Conservation (phyloP, 2,888 invertebrate species). For the Drosophila niveifrons region DNA sequence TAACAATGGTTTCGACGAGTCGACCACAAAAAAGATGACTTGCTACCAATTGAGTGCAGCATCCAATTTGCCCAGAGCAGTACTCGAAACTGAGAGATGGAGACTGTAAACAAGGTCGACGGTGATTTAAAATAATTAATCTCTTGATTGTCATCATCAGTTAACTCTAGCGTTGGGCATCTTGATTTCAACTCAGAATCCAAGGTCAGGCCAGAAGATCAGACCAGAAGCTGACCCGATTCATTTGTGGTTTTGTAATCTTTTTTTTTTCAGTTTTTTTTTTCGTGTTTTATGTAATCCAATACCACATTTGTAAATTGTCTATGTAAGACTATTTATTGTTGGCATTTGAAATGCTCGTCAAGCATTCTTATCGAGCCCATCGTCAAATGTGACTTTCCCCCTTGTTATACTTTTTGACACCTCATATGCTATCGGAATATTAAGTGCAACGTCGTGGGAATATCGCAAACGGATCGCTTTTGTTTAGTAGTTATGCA, state of each 20-base stretch:
- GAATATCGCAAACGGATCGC: conserved; percentile 27
- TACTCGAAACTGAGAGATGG: conserved; percentile 19
- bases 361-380: conserved; percentile 26
- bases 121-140: conserved; percentile 72
- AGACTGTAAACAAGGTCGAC: conserved; percentile 56
- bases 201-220: conserved; percentile 54
- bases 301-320: conserved; percentile 47
- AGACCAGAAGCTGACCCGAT: conserved; percentile 55
- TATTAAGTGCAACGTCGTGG: conserved; percentile 49
- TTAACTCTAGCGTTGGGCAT: conserved; percentile 45
- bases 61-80: conserved; percentile 33
- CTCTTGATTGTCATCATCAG: conserved; percentile 52
- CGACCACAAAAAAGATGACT: conserved; percentile 40
- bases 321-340: conserved; percentile 53
- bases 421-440: conserved; percentile 60
- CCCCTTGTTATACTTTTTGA: conserved; percentile 47
- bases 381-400: conserved; percentile 46
- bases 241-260: conserved; percentile 49
- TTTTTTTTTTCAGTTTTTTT: no score
- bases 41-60: conserved; percentile 54
- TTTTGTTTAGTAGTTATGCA: conserved; percentile 43
- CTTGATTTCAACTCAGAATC: conserved; percentile 43
- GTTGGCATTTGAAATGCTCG: conserved; percentile 55
- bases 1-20: conserved; percentile 21
- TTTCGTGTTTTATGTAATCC: conserved; percentile 52